Percentiles rank a stretch among this genome's conserved stretches.
phyloP scores from a whole-genome alignment of 2,113 vertebrate species.

The Amphilophus citrinellus region DNA sequence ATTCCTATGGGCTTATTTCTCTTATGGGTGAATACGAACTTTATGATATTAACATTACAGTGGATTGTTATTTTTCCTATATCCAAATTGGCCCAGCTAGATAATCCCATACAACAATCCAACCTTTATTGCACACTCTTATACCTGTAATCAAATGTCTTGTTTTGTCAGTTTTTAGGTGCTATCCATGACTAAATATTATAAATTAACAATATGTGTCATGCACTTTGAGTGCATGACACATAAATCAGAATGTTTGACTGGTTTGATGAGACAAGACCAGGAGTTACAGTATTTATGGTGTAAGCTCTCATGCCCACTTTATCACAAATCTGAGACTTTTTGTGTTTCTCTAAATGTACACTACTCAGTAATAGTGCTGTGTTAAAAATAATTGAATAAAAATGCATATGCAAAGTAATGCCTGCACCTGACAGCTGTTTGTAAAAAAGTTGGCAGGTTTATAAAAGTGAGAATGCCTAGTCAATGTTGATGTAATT shows the following conservation, averaged over 20 bases:
- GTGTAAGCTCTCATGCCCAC: neutral
- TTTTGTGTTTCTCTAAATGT: neutral
- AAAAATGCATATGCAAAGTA: neutral
- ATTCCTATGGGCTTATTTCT: neutral
- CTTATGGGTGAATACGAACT: neutral
- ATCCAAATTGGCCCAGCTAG: neutral
- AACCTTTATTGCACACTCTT: neutral
- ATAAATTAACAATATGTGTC: neutral
- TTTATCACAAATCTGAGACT: neutral
- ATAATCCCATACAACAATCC: neutral
- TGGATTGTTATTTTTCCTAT: slow-evolving; percentile 2
- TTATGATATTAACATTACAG: slow-evolving; percentile 32
- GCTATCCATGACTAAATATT: neutral
- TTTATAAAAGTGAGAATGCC: neutral
- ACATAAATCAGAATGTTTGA: slow-evolving; percentile 12
- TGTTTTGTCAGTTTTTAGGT: neutral
- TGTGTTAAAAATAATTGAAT: neutral
- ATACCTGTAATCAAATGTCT: neutral
- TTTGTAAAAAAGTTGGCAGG: neutral
- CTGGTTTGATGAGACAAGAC: neutral
- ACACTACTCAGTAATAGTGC: neutral
- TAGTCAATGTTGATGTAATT: neutral
- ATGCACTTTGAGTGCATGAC: neutral
- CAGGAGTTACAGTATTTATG: neutral
- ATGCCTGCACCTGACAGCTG: neutral